Conservation (phyloP, 2,797 vertebrate genomes). For the Neosalanx taihuensis region DNA sequence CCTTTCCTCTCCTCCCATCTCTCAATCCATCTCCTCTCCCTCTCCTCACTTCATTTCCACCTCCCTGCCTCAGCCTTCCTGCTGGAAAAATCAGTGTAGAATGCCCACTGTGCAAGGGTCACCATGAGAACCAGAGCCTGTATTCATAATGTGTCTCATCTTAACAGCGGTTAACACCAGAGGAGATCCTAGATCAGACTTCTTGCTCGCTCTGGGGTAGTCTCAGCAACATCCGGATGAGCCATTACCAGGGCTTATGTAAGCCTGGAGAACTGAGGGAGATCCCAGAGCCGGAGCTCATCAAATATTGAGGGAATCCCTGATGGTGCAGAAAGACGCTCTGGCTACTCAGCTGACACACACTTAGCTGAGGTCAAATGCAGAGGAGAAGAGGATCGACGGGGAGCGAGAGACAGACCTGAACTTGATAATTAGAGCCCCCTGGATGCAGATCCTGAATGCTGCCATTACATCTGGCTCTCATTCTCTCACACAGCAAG, state of each 20-base stretch:
- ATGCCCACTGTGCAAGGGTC: too few species aligned
- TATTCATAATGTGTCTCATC: too few species aligned
- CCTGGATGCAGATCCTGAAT: background rate
- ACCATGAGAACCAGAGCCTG: too few species aligned
- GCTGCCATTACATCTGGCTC: background rate
- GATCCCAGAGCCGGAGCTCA: slow-evolving; percentile 41
- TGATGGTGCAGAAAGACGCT: slow-evolving; percentile 40
- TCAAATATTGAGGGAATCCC: slow-evolving; percentile 62
- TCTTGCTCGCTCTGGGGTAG: background rate
- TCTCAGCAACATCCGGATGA: slow-evolving; percentile 27
- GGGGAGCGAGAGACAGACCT: too few species aligned
- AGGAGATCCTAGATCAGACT: background rate
- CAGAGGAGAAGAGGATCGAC: background rate
- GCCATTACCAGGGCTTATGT: slow-evolving; percentile 39
- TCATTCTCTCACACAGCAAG: too few species aligned
- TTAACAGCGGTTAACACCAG: too few species aligned
- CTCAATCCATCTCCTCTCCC: too few species aligned
- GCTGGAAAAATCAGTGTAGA: too few species aligned
- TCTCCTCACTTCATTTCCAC: too few species aligned
- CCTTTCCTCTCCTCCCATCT: too few species aligned
- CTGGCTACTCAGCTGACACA: background rate
- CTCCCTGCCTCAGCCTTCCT: too few species aligned
- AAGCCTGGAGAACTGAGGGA: slow-evolving; percentile 35
- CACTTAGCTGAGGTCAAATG: background rate
- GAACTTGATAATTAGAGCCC: background rate